A percentile compares a stretch with the other conserved stretches of the same genome.
Evolutionary conservation across 2,888 invertebrate species (phyloP).

Genomic region (Drosophila birchii): DNA sequence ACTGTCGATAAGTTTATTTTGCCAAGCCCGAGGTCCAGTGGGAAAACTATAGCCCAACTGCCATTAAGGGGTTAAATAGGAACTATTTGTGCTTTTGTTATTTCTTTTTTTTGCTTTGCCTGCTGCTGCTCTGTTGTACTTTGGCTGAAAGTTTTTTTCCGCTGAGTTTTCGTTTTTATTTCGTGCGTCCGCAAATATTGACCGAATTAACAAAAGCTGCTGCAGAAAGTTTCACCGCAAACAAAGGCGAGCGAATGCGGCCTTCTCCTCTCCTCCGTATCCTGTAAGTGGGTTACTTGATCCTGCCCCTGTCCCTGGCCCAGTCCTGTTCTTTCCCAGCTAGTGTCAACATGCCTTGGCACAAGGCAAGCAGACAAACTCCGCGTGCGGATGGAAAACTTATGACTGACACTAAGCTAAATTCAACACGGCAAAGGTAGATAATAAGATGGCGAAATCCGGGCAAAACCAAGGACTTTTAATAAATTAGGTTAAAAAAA

Average conservation of each 20-base stretch:
- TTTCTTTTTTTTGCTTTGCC: slow-evolving; percentile 46
- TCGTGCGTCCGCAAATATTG: slow-evolving; percentile 81
- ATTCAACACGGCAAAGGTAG: not conserved
- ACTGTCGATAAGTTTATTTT: slow-evolving; percentile 56
- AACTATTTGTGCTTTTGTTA: slow-evolving; percentile 52
- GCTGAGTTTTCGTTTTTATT: slow-evolving; percentile 81
- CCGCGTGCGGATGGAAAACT: slow-evolving; percentile 16
- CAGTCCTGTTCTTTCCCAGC: slow-evolving; percentile 1
- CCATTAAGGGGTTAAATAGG: slow-evolving; percentile 80
- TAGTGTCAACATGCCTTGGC: slow-evolving; percentile 52
- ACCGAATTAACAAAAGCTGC: slow-evolving; percentile 81
- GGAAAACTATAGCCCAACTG: slow-evolving; percentile 60
- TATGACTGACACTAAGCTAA: slow-evolving; percentile 29
- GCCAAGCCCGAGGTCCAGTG: slow-evolving; percentile 1
- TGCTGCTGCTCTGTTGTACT: slow-evolving; percentile 42
- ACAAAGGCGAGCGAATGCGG: slow-evolving; percentile 55
- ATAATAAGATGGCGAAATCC: not conserved
- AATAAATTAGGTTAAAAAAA: not conserved
- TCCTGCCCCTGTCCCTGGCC: slow-evolving; percentile 3
- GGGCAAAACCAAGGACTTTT: not conserved
- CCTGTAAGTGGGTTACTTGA: slow-evolving; percentile 45
- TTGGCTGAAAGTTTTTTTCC: slow-evolving; percentile 66
- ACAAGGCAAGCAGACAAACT: not conserved
- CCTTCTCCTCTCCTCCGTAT: slow-evolving; percentile 1
- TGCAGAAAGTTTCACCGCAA: slow-evolving; percentile 65